Evolutionary conservation across 2,113 vertebrate genomes (phyloP).

Genomic region (Ochotona princeps): DNA sequence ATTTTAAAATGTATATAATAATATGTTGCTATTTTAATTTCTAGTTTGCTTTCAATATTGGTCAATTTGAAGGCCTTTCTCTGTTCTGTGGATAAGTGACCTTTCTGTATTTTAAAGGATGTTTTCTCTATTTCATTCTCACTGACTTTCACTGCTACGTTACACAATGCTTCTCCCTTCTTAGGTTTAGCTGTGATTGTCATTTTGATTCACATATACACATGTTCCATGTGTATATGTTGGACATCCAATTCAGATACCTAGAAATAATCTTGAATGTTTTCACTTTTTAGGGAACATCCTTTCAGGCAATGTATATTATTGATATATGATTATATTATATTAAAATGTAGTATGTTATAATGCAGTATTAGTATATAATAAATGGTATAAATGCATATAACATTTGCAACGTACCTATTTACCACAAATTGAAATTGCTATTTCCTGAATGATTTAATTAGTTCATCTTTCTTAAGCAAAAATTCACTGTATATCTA

Average conservation of each 20-base stretch:
- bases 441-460: slow-evolving; percentile 53
- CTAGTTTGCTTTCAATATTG: slow-evolving; percentile 27
- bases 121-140: not conserved
- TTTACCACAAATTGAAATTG: not conserved
- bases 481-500: not conserved
- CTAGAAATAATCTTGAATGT: not conserved
- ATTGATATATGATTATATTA: too few relatives aligned
- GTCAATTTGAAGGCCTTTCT: not conserved
- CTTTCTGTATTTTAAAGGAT: not conserved
- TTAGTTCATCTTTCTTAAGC: slow-evolving; percentile 62
- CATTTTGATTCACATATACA: not conserved
- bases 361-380: too few relatives aligned
- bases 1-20: not conserved
- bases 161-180: not conserved
- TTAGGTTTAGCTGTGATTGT: slow-evolving; percentile 12
- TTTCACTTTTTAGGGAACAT: not conserved
- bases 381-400: too few relatives aligned
- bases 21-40: not conserved
- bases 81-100: not conserved
- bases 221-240: not conserved
- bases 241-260: not conserved
- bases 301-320: not conserved
- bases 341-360: too few relatives aligned
- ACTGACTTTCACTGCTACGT: not conserved
- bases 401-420: too few relatives aligned